These are phyloP conservation scores for Mythimna ferrago DNA, from an alignment of 2,888 invertebrate genomes.

Conservation along the genomic window DNA sequence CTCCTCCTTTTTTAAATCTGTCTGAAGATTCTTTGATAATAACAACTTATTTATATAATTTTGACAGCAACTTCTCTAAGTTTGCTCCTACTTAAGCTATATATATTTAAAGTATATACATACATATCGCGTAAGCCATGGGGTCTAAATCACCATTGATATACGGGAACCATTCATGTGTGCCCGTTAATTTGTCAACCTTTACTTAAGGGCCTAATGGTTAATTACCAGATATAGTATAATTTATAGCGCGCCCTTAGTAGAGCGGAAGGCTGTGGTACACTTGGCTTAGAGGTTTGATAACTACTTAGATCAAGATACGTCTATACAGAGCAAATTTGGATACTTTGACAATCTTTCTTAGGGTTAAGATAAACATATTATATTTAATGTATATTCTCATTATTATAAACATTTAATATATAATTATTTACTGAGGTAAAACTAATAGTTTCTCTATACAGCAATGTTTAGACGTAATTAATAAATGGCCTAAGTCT, in stretches of 20 bases:
- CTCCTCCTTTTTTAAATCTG: too few relatives aligned
- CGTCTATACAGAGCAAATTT: not conserved
- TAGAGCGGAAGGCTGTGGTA: slow-evolving; percentile 31
- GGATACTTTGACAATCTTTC: not conserved
- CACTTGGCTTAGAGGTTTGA: slow-evolving; percentile 18
- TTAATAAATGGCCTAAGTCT: too few relatives aligned
- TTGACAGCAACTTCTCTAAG: slow-evolving; percentile 3
- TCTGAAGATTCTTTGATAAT: too few relatives aligned
- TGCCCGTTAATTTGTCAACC: slow-evolving; percentile 67
- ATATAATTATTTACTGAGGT: too few relatives aligned
- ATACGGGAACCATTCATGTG: slow-evolving; percentile 52
- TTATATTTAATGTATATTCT: not conserved
- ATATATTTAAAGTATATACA: slow-evolving; percentile 19
- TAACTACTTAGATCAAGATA: slow-evolving; percentile 1
- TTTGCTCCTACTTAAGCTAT: slow-evolving; percentile 8
- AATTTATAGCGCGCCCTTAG: slow-evolving; percentile 55
- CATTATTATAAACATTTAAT: too few relatives aligned
- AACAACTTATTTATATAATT: not conserved
- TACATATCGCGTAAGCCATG: slow-evolving; percentile 44
- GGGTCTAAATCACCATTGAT: slow-evolving; percentile 65
- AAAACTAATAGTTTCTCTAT: too few relatives aligned
- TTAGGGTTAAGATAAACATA: not conserved
- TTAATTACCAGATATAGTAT: slow-evolving; percentile 63
- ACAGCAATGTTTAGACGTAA: too few relatives aligned
- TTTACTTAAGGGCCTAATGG: slow-evolving; percentile 64